phyloP scores from a whole-genome alignment of 2,888 invertebrate genomes.

The Tipula vernalis region DNA sequence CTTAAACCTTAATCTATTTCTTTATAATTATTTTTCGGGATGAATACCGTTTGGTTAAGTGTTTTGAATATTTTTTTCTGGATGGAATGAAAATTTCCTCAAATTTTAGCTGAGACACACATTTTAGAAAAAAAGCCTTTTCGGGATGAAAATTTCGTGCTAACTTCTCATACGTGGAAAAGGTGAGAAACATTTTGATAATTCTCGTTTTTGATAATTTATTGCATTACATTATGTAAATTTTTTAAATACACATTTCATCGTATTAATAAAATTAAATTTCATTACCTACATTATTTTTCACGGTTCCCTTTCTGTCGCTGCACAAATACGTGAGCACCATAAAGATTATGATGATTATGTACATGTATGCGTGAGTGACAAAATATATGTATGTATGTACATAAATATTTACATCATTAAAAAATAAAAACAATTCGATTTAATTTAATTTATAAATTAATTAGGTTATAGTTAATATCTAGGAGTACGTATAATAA shows the following conservation, averaged over 20 bases:
- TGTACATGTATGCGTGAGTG: neutral
- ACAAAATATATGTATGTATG: neutral
- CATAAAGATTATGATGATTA: neutral
- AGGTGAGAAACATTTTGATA: neutral
- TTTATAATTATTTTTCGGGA: too few relatives aligned
- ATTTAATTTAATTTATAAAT: neutral
- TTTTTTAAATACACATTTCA: neutral
- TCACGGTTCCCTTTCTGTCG: neutral
- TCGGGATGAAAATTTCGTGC: too few relatives aligned
- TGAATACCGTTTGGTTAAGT: too few relatives aligned
- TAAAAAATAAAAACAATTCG: neutral
- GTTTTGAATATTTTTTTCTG: too few relatives aligned
- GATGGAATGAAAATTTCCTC: too few relatives aligned
- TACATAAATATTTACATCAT: too few relatives aligned
- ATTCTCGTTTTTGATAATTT: neutral
- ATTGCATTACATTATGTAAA: neutral
- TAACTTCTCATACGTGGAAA: too few relatives aligned
- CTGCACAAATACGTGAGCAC: neutral
- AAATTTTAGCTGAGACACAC: too few relatives aligned
- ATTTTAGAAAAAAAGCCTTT: too few relatives aligned
- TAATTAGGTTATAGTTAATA: neutral
- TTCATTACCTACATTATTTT: neutral
- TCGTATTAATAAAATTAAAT: neutral
- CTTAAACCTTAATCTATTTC: too few relatives aligned
- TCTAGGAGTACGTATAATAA: neutral